A percentile compares a stretch with the other conserved stretches of the same genome.
These are phyloP conservation scores for Ochotona princeps DNA, from an alignment of 2,113 vertebrate species.

Conservation along the genomic window DNA sequence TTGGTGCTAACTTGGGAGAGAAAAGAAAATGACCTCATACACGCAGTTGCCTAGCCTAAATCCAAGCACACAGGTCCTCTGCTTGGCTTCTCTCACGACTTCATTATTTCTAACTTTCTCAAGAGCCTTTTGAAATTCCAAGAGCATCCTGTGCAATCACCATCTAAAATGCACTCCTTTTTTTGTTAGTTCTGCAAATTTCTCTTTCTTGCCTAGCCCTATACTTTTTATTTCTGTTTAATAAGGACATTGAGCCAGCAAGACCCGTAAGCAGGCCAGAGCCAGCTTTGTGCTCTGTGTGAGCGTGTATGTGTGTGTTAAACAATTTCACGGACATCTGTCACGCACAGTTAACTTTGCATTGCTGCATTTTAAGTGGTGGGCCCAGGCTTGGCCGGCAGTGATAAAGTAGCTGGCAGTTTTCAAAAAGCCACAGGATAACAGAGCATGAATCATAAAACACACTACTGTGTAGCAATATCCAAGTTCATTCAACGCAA, in stretches of 20 bases:
- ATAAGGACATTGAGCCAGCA: constrained; percentile 71
- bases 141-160: neutral
- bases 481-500: constrained; percentile 98
- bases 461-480: constrained; percentile 94
- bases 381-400: constrained; percentile 87
- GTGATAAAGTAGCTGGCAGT: constrained; percentile 92
- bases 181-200: neutral
- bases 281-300: constrained; percentile 83
- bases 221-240: constrained; percentile 80
- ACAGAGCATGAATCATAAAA: constrained; percentile 93
- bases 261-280: constrained; percentile 57
- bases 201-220: constrained; percentile 52
- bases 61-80: neutral
- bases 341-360: constrained; percentile 97
- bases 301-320: constrained; percentile 89
- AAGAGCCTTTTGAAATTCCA: constrained; percentile 67
- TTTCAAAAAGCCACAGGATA: constrained; percentile 90
- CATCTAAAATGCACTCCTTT: neutral
- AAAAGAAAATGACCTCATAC: neutral
- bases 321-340: constrained; percentile 97
- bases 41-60: neutral
- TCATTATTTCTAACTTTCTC: constrained; percentile 78
- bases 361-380: constrained; percentile 92
- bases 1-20: neutral
- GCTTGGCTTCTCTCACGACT: constrained; percentile 55